Percentiles rank a stretch among this genome's conserved stretches.
phyloP scores from a whole-genome alignment of 2,113 vertebrate species.

The Barnardius zonarius region DNA sequence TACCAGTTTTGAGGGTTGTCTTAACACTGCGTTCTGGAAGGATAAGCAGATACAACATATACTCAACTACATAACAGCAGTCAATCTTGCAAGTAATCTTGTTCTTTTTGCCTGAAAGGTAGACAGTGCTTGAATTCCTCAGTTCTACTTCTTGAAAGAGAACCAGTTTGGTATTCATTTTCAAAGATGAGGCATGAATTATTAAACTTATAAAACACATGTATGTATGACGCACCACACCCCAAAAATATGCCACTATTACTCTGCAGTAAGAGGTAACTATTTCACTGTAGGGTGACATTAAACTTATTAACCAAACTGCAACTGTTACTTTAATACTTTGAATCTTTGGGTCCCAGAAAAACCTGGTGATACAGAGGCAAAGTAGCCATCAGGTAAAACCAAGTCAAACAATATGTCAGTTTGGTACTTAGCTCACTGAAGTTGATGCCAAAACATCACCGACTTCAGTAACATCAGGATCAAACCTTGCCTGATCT shows the following conservation, averaged over 20 bases:
- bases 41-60: neutral
- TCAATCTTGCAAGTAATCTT: neutral
- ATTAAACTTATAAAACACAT: neutral
- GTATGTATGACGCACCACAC: constrained; percentile 20
- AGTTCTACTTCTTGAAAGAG: constrained; percentile 22
- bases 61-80: neutral
- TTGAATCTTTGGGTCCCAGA: neutral
- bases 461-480: neutral
- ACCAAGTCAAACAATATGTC: neutral
- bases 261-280: neutral
- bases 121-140: neutral
- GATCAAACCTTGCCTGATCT: neutral
- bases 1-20: neutral
- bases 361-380: neutral
- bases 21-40: neutral
- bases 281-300: neutral
- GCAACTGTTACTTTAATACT: neutral
- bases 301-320: neutral
- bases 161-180: neutral
- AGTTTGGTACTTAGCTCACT: neutral
- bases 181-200: constrained; percentile 22
- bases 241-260: neutral
- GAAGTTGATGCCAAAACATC: neutral
- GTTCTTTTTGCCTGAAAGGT: neutral
- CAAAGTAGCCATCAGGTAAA: neutral